Evolutionary conservation across 2,888 invertebrate genomes (phyloP).

Genomic region (Mesoligia furuncula): DNA sequence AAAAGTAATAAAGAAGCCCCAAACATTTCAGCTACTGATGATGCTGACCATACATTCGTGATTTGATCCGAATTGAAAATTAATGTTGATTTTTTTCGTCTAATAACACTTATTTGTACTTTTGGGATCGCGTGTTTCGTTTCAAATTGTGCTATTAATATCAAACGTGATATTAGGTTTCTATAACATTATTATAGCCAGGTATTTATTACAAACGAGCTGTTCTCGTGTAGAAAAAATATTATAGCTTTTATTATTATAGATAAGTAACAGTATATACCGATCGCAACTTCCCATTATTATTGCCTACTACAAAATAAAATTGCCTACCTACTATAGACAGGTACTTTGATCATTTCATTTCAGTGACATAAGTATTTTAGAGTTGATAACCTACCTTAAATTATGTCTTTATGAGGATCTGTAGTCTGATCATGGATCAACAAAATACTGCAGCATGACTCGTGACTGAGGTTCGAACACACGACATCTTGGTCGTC

Average conservation of each 20-base stretch:
- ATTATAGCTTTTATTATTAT: constrained; percentile 19
- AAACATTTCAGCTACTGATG: neutral
- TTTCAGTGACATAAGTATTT: neutral
- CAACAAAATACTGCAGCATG: no score
- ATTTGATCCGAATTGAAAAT: constrained; percentile 34
- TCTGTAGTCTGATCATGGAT: neutral
- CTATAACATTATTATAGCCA: neutral
- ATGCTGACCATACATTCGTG: constrained; percentile 20
- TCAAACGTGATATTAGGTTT: constrained; percentile 52
- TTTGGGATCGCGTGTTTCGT: constrained; percentile 38
- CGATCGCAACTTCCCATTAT: constrained; percentile 7
- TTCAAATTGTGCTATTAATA: constrained; percentile 43
- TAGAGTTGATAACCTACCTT: neutral
- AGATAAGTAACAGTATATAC: neutral
- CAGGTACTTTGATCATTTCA: neutral
- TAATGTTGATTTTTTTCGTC: constrained; percentile 33
- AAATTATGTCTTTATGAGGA: neutral
- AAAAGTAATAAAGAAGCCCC: neutral
- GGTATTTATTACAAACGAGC: constrained; percentile 15
- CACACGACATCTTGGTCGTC: neutral
- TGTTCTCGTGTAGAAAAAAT: constrained; percentile 29
- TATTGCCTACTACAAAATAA: neutral
- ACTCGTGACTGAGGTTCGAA: neutral
- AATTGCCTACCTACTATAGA: neutral
- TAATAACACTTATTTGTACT: constrained; percentile 21